Evolutionary conservation across 2,113 vertebrate species (phyloP).

Genomic region (Pelecanus crispus): DNA sequence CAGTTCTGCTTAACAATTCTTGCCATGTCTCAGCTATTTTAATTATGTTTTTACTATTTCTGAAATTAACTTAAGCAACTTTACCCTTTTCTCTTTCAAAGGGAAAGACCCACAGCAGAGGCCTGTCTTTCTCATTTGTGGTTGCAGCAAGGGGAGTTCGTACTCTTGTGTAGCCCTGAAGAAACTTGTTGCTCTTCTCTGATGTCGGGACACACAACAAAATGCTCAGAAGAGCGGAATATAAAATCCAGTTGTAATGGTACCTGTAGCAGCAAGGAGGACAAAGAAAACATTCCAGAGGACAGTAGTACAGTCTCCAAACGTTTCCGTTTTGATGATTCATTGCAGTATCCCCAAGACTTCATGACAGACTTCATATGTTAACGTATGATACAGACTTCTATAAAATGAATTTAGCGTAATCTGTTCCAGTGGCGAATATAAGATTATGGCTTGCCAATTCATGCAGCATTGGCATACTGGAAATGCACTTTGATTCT

Average conservation of each 20-base stretch:
- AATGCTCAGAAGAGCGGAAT: constrained; percentile 72
- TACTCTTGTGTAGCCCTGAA: constrained; percentile 57
- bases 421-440: constrained; percentile 13
- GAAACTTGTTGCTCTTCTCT: constrained; percentile 43
- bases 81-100: constrained; percentile 28
- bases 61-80: background rate
- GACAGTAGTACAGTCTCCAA: constrained; percentile 79
- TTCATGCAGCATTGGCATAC: constrained; percentile 29
- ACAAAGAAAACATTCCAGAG: constrained; percentile 93
- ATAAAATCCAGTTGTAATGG: constrained; percentile 71
- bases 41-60: background rate
- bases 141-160: constrained; percentile 79
- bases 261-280: constrained; percentile 75
- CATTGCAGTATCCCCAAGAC: constrained; percentile 68
- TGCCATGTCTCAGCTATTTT: background rate
- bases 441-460: constrained; percentile 21
- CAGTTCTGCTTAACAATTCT: background rate
- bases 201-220: constrained; percentile 48
- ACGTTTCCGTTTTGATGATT: constrained; percentile 85
- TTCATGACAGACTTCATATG: constrained; percentile 71
- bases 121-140: constrained; percentile 89
- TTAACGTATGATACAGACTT: constrained; percentile 36
- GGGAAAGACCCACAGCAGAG: constrained; percentile 86
- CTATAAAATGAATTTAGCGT: background rate
- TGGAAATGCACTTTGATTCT: constrained; percentile 69